Evolutionary conservation across 1,140 invertebrate species (phyloP).

Genomic region (Megathymus violae): DNA sequence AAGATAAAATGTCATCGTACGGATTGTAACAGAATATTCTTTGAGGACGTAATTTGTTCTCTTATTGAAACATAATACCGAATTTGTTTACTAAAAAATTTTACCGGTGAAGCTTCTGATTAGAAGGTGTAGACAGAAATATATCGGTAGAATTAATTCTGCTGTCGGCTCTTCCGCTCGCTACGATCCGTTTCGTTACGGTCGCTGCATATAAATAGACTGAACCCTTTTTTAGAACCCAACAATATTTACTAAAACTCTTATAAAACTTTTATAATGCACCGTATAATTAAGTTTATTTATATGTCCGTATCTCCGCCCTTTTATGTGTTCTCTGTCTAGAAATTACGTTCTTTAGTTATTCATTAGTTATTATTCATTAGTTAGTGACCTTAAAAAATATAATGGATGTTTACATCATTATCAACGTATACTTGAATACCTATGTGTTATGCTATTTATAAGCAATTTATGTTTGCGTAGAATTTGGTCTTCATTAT

Average conservation of each 20-base stretch:
- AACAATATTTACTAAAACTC: conserved; percentile 28
- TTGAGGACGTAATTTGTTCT: conserved; percentile 8
- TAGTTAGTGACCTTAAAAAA: conserved; percentile 30
- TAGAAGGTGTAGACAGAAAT: conserved; percentile 43
- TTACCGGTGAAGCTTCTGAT: conserved; percentile 14
- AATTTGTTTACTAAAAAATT: conserved; percentile 13
- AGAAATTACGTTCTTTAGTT: conserved; percentile 19
- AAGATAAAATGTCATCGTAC: not conserved
- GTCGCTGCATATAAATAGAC: conserved; percentile 45
- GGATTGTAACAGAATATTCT: not conserved
- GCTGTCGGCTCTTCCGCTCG: conserved; percentile 36
- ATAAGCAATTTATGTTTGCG: not conserved
- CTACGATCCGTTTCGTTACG: conserved; percentile 41
- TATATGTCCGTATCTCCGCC: conserved; percentile 24
- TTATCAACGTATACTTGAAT: conserved; percentile 11
- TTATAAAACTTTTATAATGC: conserved; percentile 29
- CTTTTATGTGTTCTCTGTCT: conserved; percentile 5
- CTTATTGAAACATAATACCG: conserved; percentile 12
- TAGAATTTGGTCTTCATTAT: not conserved
- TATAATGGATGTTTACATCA: conserved; percentile 14
- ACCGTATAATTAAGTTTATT: conserved; percentile 28
- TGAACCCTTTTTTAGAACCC: conserved; percentile 30
- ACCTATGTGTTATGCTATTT: not conserved
- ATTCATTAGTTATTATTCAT: conserved; percentile 37
- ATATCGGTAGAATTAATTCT: conserved; percentile 37